Evolutionary conservation across 2,888 invertebrate species (phyloP), one percentile per base, ranked within the genome.

Genomic region (Nomada fucata): DNA sequence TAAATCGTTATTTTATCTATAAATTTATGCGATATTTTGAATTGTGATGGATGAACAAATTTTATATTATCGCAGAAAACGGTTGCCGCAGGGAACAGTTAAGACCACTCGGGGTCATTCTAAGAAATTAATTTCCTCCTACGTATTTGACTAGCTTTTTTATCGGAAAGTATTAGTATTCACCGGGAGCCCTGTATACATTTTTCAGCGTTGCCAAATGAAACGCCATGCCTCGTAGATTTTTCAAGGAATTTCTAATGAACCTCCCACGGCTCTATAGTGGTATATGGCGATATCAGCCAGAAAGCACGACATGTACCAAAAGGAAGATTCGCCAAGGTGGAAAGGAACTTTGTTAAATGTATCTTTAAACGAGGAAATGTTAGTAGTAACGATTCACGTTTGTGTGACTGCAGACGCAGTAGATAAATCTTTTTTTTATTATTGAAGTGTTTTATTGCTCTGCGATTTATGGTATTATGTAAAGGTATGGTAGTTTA

Each of bases 201-300:
- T 65, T 70, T 80, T 26, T 57, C 60, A 42, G 18, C 53, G 57
- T 23, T 61, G 15, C 55, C 15, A 26, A 20, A n/a, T 57, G 61
- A 68, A 26, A 60, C 23, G 60, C 53, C 42, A 9, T 15, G 55
- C 20, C 23, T 42, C 44, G 13, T 13, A 11, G 18, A 15, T 75
- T 71, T 73, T 53, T 44, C 44, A 50, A 74, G 53, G 52, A 71
- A 52, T 61, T 74, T 74, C 61, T 82, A 82, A 76, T 44, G 82
- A 79, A n/a, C 60, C 11, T 29, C 55, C 36, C 64, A 57, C 20
- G 55, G 42, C 52, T 75, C 59, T 29, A 23, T 50, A 50, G 63
- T 36, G 53, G 47, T 57, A 53, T 10, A 23, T 23, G 26, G 60
- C 42, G 55, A 52, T 57, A 57, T 47, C 64, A 42, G 26, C 11